phyloP scores from a whole-genome alignment of 1,140 invertebrate genomes.

The Neuroterus valhalla region DNA sequence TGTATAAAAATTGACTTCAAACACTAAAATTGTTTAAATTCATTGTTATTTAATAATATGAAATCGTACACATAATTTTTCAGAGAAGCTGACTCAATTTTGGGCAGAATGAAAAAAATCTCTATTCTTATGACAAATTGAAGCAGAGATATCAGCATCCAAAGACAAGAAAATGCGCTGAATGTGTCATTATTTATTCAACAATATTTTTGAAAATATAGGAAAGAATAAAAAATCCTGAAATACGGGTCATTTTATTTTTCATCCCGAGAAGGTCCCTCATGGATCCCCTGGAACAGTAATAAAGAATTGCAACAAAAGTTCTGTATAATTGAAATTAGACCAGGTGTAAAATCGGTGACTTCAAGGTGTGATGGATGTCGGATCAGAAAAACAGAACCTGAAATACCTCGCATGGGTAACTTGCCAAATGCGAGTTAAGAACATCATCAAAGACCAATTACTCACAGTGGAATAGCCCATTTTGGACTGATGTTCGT shows the following conservation, averaged over 20 bases:
- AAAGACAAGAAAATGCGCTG: constrained; percentile 31
- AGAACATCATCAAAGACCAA: background rate
- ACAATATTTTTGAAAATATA: no score
- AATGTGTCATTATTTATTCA: no score
- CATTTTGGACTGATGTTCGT: constrained; percentile 52
- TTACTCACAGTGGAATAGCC: constrained; percentile 20
- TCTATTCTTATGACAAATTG: background rate
- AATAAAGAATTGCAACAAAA: constrained; percentile 44
- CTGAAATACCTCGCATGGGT: constrained; percentile 12
- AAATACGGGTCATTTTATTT: background rate
- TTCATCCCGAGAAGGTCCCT: constrained; percentile 40
- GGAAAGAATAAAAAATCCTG: no score
- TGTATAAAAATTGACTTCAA: no score
- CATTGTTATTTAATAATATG: no score
- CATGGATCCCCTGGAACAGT: constrained; percentile 50
- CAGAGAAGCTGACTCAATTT: no score
- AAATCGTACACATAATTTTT: background rate
- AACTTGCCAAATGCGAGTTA: background rate
- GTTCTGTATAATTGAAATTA: constrained; percentile 47
- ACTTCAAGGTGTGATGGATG: background rate
- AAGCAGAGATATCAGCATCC: background rate
- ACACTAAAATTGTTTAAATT: no score
- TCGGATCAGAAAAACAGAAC: background rate
- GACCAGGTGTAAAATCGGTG: constrained; percentile 35
- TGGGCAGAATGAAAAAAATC: no score